Percentiles rank a stretch among this genome's conserved stretches.
Conservation (phyloP, 2,797 vertebrate species). For the Danio aesculapii region DNA sequence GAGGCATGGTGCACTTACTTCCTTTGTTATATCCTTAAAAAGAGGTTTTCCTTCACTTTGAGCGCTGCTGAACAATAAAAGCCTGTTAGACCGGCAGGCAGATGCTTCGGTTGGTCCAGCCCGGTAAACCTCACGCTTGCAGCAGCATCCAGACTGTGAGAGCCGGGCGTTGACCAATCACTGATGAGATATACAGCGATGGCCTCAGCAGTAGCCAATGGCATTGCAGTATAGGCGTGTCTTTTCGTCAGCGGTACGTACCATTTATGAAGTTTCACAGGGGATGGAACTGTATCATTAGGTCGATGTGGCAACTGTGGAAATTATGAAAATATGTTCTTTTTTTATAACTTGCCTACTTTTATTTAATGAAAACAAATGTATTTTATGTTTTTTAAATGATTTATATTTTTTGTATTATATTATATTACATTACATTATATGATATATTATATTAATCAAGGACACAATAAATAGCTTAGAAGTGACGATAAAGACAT, state of each 20-base stretch:
- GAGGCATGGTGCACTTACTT: conserved; percentile 43
- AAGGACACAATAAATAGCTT: too few species aligned
- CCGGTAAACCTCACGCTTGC: conserved; percentile 61
- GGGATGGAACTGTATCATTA: conserved; percentile 25
- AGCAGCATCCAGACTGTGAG: conserved; percentile 72
- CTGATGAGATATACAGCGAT: conserved; percentile 50
- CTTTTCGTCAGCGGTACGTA: conserved; percentile 65
- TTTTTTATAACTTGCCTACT: too few species aligned
- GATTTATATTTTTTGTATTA: too few species aligned
- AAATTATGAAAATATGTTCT: not conserved
- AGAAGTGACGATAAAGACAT: too few species aligned
- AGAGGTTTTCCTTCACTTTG: conserved; percentile 30
- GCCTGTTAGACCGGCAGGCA: conserved; percentile 68
- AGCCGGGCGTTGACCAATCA: conserved; percentile 74
- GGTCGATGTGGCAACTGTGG: not conserved
- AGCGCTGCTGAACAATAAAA: conserved; percentile 58
- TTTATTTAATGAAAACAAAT: too few species aligned
- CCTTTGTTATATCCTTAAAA: conserved; percentile 41
- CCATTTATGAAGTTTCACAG: conserved; percentile 61
- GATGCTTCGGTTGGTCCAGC: conserved; percentile 77
- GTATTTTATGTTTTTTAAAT: not conserved
- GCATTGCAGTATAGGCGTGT: conserved; percentile 67
- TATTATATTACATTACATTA: not conserved
- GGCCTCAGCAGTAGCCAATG: conserved; percentile 73
- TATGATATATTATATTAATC: too few species aligned